phyloP scores from a whole-genome alignment of 2,113 vertebrate species.

The Neolamprologus toae region DNA sequence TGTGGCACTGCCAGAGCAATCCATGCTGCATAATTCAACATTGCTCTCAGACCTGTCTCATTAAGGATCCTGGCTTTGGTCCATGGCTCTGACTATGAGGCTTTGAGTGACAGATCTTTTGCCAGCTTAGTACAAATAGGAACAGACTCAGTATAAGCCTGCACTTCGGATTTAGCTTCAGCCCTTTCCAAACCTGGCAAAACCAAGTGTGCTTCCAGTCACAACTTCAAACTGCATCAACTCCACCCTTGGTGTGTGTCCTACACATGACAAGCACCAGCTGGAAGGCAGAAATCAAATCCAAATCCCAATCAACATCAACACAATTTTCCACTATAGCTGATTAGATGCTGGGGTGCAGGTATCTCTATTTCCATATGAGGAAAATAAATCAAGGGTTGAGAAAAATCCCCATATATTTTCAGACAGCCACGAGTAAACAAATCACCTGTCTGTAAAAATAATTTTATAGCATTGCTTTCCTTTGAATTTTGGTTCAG shows the following conservation, averaged over 20 bases:
- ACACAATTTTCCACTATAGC: not conserved
- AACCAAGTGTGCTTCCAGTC: not conserved
- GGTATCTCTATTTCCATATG: not conserved
- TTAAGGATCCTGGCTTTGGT: slow-evolving; percentile 58
- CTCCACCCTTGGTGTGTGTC: not conserved
- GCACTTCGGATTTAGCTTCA: not conserved
- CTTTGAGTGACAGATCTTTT: slow-evolving; percentile 50
- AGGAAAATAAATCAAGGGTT: not conserved
- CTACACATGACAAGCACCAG: not conserved
- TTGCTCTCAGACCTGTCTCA: slow-evolving; percentile 58
- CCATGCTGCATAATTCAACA: slow-evolving; percentile 66
- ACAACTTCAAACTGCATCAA: not conserved
- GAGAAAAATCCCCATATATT: not conserved
- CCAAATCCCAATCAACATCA: not conserved
- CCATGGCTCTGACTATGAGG: slow-evolving; percentile 26
- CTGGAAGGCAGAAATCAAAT: not conserved
- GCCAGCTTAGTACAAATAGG: slow-evolving; percentile 42
- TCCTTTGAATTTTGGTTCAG: not conserved
- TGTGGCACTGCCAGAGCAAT: slow-evolving; percentile 20
- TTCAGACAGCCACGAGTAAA: not conserved
- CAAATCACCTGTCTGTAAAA: not conserved
- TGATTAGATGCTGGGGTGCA: not conserved
- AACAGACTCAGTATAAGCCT: not conserved
- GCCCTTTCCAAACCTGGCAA: not conserved
- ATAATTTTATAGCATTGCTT: not conserved